Evolutionary conservation across 2,113 vertebrate genomes (phyloP).

Genomic region (Helogale parvula): DNA sequence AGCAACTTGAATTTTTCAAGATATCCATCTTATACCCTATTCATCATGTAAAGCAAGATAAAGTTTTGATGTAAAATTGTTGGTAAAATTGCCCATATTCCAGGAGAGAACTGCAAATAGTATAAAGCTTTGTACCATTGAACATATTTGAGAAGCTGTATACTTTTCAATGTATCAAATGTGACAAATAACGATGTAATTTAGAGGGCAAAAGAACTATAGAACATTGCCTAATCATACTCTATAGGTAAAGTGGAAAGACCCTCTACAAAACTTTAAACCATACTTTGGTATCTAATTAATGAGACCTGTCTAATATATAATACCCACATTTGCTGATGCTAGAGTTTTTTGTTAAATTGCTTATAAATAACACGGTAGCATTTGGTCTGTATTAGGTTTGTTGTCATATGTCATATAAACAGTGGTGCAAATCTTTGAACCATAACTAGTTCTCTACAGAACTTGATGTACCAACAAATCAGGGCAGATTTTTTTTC

Average conservation of each 20-base stretch:
- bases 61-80: background rate
- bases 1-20: background rate
- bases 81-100: background rate
- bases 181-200: background rate
- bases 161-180: background rate
- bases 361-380: background rate
- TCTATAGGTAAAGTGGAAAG: background rate
- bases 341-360: background rate
- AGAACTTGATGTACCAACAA: constrained; percentile 47
- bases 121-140: background rate
- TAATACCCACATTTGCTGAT: background rate
- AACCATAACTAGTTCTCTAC: background rate
- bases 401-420: constrained; percentile 2
- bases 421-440: background rate
- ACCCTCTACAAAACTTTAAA: background rate
- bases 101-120: background rate
- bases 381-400: background rate
- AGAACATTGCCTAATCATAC: background rate
- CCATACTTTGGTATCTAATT: background rate
- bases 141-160: background rate
- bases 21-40: background rate
- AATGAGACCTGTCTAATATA: background rate
- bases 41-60: background rate
- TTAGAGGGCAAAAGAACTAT: background rate
- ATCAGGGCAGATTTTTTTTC: constrained; percentile 1